phyloP scores from a whole-genome alignment of 2,113 vertebrate species.

The Taxidea taxus region DNA sequence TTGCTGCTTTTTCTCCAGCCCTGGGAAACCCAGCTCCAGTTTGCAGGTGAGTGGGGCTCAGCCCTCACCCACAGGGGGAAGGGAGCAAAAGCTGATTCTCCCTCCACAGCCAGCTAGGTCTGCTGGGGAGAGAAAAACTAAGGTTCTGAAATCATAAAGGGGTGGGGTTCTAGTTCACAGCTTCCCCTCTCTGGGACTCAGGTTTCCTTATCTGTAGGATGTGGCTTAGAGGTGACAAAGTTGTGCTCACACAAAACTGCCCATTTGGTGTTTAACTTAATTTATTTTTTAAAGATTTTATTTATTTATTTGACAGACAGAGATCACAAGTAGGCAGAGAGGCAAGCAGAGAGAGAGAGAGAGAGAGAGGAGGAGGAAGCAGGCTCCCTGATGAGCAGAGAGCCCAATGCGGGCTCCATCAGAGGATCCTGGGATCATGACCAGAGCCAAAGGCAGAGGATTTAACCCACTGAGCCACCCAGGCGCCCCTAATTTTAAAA shows the following conservation, averaged over 20 bases:
- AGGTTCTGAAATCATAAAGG: accelerated
- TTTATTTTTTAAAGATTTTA: no score
- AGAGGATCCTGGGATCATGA: no score
- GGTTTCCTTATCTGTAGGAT: neutral
- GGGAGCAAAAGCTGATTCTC: neutral
- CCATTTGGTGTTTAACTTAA: neutral
- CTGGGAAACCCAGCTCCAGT: slow-evolving; percentile 73
- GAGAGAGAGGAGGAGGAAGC: no score
- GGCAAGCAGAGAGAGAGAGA: no score
- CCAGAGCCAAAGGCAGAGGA: no score
- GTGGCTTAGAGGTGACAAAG: neutral
- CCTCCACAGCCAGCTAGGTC: neutral
- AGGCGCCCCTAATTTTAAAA: neutral
- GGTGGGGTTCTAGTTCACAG: neutral
- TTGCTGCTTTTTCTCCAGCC: slow-evolving; percentile 80
- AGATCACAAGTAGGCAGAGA: no score
- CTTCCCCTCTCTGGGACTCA: neutral
- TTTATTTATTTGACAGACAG: no score
- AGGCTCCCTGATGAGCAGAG: no score
- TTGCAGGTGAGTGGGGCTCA: slow-evolving; percentile 77
- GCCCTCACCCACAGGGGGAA: neutral
- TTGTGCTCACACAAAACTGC: neutral
- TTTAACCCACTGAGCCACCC: no score
- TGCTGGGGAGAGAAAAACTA: neutral
- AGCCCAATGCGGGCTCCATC: no score